Evolutionary conservation across 2,113 vertebrate species (phyloP).

Genomic region (Cephalopterus ornatus): DNA sequence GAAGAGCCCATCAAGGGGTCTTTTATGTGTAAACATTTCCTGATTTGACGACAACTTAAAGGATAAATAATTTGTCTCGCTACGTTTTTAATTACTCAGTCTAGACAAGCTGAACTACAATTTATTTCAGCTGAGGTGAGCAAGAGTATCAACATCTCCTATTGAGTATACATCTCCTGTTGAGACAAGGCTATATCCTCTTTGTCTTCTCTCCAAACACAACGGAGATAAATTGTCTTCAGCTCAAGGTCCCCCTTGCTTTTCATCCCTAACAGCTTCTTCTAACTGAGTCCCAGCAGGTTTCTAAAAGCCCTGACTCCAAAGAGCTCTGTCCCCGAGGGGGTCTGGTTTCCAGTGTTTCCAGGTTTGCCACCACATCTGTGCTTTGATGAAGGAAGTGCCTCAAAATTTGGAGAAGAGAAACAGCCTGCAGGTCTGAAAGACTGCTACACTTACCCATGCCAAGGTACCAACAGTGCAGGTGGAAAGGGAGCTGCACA

Average conservation of each 20-base stretch:
- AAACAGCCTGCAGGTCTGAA: not conserved
- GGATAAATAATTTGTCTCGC: not conserved
- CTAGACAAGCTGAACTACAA: not conserved
- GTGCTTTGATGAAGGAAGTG: not conserved
- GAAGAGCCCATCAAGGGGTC: not conserved
- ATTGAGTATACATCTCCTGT: not conserved
- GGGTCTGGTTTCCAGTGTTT: not conserved
- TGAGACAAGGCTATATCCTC: not conserved
- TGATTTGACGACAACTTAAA: not conserved
- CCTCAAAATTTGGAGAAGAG: not conserved
- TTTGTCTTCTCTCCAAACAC: not conserved
- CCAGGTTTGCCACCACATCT: fast-evolving
- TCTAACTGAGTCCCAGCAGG: not conserved
- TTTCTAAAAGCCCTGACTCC: not conserved
- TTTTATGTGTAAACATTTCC: not conserved
- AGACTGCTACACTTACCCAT: fast-evolving
- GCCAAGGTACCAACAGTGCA: not conserved
- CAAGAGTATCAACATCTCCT: not conserved
- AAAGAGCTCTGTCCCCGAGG: not conserved
- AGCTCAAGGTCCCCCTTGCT: not conserved
- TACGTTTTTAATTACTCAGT: constrained; percentile 8
- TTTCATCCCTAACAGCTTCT: not conserved
- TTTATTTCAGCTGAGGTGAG: not conserved
- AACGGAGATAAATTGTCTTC: not conserved
- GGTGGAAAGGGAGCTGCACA: not conserved